phyloP scores from a whole-genome alignment of 2,888 invertebrate genomes.

The Oscheius sp. region DNA sequence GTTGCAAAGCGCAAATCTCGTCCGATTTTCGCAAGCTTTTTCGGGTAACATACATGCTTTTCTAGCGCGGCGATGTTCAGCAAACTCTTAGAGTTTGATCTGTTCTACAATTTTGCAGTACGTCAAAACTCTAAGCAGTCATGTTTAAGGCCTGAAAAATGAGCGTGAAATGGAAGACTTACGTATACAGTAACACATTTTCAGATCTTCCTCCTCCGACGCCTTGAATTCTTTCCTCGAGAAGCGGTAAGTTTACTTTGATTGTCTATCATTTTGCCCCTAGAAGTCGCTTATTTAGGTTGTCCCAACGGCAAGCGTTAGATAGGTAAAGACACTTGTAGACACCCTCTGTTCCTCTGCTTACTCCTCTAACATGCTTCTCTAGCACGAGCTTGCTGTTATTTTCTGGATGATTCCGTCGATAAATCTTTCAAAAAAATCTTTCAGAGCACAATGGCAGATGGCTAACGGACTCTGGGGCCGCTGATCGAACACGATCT shows the following conservation, averaged over 20 bases:
- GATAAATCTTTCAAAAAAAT: not conserved
- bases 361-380: constrained; percentile 7
- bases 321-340: constrained; percentile 17
- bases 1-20: too few species aligned
- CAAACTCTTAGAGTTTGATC: too few species aligned
- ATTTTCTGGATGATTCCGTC: not conserved
- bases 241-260: not conserved
- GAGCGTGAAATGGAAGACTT: too few species aligned
- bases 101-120: too few species aligned
- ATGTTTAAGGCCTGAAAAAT: too few species aligned
- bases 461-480: constrained; percentile 58
- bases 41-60: too few species aligned
- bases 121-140: too few species aligned
- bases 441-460: constrained; percentile 53
- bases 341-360: not conserved
- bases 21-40: too few species aligned
- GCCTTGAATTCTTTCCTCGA: constrained; percentile 6
- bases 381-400: constrained; percentile 7
- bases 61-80: too few species aligned
- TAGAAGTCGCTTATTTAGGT: constrained; percentile 19
- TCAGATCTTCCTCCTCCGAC: constrained; percentile 17
- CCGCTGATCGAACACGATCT: constrained; percentile 15
- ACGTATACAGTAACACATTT: not conserved
- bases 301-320: constrained; percentile 6
- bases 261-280: not conserved